Conservation (phyloP, 2,113 vertebrate genomes). For the Phylloscopus trochilus region DNA sequence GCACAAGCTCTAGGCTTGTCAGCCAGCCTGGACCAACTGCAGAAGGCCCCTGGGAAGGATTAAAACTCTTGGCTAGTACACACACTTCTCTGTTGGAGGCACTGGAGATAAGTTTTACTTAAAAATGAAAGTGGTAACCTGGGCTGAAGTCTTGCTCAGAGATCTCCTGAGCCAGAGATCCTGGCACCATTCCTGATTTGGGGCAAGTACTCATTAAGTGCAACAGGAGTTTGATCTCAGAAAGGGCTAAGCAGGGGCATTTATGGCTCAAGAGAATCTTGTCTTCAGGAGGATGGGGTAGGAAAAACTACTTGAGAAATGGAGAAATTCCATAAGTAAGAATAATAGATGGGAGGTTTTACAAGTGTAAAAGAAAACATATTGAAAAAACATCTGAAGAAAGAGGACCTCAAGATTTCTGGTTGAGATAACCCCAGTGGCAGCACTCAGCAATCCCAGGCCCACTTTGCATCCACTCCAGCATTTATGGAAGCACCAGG, state of each 20-base stretch:
- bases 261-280: background rate
- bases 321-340: background rate
- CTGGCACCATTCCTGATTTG: background rate
- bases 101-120: background rate
- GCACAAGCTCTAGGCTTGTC: background rate
- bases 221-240: background rate
- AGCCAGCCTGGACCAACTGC: background rate
- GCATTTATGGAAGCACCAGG: background rate
- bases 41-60: constrained; percentile 24
- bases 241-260: background rate
- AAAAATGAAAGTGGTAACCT: background rate
- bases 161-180: background rate
- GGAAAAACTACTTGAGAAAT: background rate
- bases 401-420: background rate
- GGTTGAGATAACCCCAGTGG: background rate
- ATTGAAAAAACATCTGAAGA: background rate
- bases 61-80: constrained; percentile 2
- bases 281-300: background rate
- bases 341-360: background rate
- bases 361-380: background rate
- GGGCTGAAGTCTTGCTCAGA: background rate
- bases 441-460: background rate
- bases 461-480: background rate
- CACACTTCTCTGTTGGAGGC: background rate
- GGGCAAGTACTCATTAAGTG: background rate